Conservation (phyloP, 2,113 vertebrate species). For the Lepisosteus osseus region DNA sequence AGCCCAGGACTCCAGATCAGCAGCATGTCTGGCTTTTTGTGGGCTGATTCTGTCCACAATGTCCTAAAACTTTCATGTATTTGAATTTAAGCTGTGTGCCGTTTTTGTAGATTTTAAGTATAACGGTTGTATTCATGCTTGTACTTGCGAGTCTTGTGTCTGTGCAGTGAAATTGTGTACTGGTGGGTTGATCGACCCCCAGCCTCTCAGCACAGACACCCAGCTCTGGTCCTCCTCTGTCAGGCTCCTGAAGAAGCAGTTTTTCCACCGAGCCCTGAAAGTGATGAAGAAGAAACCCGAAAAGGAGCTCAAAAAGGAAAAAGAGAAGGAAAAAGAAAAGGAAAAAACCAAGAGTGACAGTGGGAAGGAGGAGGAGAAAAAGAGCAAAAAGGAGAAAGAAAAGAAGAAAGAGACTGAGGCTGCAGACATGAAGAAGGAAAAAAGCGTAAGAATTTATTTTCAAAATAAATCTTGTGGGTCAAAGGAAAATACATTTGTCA, state of each 20-base stretch:
- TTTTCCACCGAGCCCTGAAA: conserved; percentile 94
- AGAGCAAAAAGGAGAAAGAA: conserved; percentile 78
- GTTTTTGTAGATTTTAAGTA: not conserved
- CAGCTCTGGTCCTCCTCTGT: not conserved
- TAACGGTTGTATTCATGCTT: not conserved
- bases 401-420: conserved; percentile 68
- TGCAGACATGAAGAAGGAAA: conserved; percentile 69
- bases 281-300: conserved; percentile 98
- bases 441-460: conserved; percentile 71
- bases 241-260: conserved; percentile 95
- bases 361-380: conserved; percentile 86
- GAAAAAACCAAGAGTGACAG: conserved; percentile 70
- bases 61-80: not conserved
- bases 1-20: no score
- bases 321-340: conserved; percentile 53
- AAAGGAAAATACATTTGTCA: no score
- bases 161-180: no score
- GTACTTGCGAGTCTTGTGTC: no score
- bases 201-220: not conserved
- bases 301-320: conserved; percentile 86
- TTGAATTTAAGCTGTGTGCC: not conserved
- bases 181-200: not conserved
- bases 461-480: not conserved
- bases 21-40: no score
- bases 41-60: not conserved